These are phyloP conservation scores for Theocolax elegans DNA, from an alignment of 1,140 invertebrate species.

Conservation along the genomic window DNA sequence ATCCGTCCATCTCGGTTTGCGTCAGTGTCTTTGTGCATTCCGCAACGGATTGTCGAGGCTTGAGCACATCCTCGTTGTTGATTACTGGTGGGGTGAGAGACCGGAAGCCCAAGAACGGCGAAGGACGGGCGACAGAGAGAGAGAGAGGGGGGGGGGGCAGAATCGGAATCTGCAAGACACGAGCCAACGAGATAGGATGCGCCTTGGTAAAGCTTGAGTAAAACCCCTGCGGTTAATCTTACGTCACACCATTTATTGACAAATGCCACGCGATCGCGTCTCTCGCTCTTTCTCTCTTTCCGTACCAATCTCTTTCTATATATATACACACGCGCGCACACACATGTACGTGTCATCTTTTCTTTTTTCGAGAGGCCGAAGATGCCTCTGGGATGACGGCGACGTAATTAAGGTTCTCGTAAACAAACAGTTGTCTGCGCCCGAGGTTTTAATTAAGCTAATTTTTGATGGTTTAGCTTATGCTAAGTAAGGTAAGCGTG, in stretches of 20 bases:
- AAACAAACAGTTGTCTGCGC: conserved; percentile 8
- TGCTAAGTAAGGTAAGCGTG: conserved; percentile 2
- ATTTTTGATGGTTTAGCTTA: conserved; percentile 21
- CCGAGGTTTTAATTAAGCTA: conserved; percentile 30
- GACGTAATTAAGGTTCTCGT: conserved; percentile 18
- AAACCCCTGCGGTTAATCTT: conserved; percentile 28
- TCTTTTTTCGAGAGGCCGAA: neutral
- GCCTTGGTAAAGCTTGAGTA: conserved; percentile 1
- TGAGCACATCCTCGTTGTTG: conserved; percentile 11
- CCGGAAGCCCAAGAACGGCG: neutral
- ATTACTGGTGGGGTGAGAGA: conserved; percentile 20
- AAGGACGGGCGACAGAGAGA: neutral
- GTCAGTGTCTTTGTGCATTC: conserved; percentile 20
- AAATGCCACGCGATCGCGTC: conserved; percentile 21
- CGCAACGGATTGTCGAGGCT: conserved; percentile 19
- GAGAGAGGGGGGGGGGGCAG: neutral
- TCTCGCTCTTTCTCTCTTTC: too few relatives aligned
- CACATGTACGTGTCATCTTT: neutral
- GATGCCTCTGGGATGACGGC: neutral
- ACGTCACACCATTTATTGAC: conserved; percentile 37
- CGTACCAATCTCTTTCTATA: too few relatives aligned
- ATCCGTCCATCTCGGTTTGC: too few relatives aligned
- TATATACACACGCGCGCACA: neutral
- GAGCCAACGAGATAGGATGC: conserved; percentile 11
- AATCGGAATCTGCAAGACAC: neutral